These are phyloP conservation scores for Copidosoma floridanum DNA, from an alignment of 1,140 invertebrate species.

Conservation along the genomic window DNA sequence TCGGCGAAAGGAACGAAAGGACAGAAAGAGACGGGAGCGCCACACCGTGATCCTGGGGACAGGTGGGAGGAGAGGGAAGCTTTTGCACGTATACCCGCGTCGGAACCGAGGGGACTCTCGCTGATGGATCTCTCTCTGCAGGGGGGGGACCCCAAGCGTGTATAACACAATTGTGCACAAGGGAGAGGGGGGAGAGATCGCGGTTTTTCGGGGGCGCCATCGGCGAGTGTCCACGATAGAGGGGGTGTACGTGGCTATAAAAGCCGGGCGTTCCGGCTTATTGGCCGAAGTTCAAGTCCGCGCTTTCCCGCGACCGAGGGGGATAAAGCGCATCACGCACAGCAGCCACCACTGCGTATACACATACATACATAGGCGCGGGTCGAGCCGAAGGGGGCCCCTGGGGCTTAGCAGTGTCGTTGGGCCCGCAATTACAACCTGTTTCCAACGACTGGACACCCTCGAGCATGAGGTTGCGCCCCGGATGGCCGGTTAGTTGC, in stretches of 20 bases:
- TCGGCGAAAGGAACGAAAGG: constrained; percentile 26
- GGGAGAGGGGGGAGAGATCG: background rate
- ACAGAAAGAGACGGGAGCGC: background rate
- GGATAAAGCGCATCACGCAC: background rate
- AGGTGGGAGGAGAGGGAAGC: background rate
- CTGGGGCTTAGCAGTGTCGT: no score
- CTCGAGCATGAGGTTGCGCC: constrained; percentile 51
- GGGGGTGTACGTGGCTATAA: constrained; percentile 56
- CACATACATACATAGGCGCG: constrained; percentile 1
- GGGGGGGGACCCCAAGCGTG: no score
- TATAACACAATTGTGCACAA: background rate
- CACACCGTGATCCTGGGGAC: background rate
- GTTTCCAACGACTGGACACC: background rate
- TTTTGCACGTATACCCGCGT: no score
- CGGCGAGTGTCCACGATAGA: constrained; percentile 11
- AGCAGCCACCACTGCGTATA: background rate
- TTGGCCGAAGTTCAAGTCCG: constrained; percentile 53
- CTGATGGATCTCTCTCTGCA: no score
- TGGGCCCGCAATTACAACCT: background rate
- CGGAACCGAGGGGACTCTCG: no score
- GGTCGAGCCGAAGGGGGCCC: constrained; percentile 19
- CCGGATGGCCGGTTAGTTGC: constrained; percentile 55
- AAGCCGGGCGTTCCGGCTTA: constrained; percentile 55
- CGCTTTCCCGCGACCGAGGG: constrained; percentile 38
- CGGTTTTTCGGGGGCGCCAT: constrained; percentile 7